These are phyloP conservation scores for Psix sp. DNA, from an alignment of 1,140 invertebrate species.

Conservation along the genomic window DNA sequence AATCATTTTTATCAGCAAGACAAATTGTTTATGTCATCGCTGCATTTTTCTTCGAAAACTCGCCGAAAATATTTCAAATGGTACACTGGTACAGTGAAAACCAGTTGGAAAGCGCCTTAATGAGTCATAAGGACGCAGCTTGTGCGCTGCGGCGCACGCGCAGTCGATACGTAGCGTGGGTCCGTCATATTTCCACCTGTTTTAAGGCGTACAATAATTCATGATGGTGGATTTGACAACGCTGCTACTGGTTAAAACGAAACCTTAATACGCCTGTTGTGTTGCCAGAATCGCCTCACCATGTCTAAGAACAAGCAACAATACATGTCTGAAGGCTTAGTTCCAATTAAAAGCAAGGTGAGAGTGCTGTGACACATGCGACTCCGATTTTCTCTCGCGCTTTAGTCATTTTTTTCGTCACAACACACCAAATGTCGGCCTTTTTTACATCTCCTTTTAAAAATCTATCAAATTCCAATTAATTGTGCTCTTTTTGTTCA, in stretches of 20 bases:
- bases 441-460: too few species aligned
- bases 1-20: too few species aligned
- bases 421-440: conserved; percentile 9
- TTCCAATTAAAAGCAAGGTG: conserved; percentile 86
- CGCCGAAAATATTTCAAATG: too few species aligned
- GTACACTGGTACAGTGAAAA: too few species aligned
- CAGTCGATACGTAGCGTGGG: conserved; percentile 32
- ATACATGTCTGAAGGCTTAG: conserved; percentile 80
- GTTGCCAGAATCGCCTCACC: conserved; percentile 22
- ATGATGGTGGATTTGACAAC: conserved; percentile 50
- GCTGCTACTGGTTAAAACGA: conserved; percentile 22
- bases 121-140: conserved; percentile 1
- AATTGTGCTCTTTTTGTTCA: too few species aligned
- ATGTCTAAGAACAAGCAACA: conserved; percentile 85
- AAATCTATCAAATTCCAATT: too few species aligned
- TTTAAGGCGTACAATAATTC: conserved; percentile 47
- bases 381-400: neutral
- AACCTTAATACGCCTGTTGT: conserved; percentile 10
- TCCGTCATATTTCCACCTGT: conserved; percentile 47
- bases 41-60: too few species aligned
- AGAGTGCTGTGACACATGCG: conserved; percentile 53
- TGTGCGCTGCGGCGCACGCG: conserved; percentile 11
- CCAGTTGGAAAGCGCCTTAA: neutral
- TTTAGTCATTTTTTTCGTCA: neutral
- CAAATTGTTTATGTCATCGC: too few species aligned